Evolutionary conservation across 1,140 invertebrate genomes (phyloP).

Genomic region (Dufourea novaeangliae): DNA sequence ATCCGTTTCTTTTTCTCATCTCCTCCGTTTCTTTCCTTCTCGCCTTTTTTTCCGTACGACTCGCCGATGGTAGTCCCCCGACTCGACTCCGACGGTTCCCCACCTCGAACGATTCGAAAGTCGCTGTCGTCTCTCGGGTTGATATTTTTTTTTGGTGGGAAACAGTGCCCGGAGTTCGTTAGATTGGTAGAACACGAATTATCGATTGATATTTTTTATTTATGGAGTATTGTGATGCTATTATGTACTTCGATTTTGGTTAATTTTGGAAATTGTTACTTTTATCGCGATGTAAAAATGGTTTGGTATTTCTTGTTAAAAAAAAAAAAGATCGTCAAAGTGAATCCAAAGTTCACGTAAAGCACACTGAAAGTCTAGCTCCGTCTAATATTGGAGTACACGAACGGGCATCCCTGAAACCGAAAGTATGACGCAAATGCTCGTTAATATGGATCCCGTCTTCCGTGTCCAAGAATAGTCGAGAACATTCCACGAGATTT

Average conservation of each 20-base stretch:
- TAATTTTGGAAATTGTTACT: no score
- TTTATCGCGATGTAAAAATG: no score
- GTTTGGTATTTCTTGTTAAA: no score
- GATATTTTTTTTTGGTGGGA: background rate
- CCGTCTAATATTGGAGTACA: conserved; percentile 6
- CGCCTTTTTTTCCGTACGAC: background rate
- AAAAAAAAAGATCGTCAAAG: no score
- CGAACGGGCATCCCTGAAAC: background rate
- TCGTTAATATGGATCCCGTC: background rate
- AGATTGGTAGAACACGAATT: no score
- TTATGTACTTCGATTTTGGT: no score
- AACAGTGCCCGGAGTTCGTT: no score
- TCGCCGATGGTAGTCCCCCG: background rate
- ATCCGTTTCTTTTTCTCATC: conserved; percentile 21
- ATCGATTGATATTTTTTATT: no score
- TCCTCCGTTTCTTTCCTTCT: background rate
- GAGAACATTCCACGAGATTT: no score
- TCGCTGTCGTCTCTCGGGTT: background rate
- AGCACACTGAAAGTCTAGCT: background rate
- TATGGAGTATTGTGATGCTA: no score
- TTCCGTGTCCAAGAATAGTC: conserved; percentile 6
- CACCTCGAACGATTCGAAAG: background rate
- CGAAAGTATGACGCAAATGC: background rate
- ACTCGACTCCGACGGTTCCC: background rate
- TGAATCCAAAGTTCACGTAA: no score